Conservation (phyloP, 2,888 invertebrate species). For the Baronia brevicornis region DNA sequence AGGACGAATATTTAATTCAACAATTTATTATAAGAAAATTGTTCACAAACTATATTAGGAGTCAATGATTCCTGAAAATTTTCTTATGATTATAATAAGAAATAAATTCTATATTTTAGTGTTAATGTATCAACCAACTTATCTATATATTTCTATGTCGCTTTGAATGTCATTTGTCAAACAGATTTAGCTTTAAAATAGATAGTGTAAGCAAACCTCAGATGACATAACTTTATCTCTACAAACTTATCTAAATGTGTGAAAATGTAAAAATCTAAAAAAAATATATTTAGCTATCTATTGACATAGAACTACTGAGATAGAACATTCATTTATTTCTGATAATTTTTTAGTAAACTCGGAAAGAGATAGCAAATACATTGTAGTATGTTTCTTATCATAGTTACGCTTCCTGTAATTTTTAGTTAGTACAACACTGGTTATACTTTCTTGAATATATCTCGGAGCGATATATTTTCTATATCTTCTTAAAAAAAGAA, state of each 20-base stretch:
- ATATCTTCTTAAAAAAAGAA: too few species aligned
- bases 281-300: conserved; percentile 9
- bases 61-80: conserved; percentile 42
- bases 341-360: too few species aligned
- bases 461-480: too few species aligned
- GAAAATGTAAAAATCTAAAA: conserved; percentile 10
- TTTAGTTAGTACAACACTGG: too few species aligned
- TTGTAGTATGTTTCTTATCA: too few species aligned
- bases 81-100: conserved; percentile 73
- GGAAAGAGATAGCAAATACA: too few species aligned
- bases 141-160: conserved; percentile 64
- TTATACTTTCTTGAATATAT: too few species aligned
- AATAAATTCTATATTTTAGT: conserved; percentile 59
- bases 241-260: conserved; percentile 10
- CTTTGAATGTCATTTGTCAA: conserved; percentile 58
- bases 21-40: conserved; percentile 18
- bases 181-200: conserved; percentile 30
- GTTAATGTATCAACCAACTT: conserved; percentile 49
- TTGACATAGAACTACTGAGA: conserved; percentile 10
- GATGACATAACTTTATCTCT: conserved; percentile 13
- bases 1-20: too few species aligned
- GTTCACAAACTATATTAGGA: conserved; percentile 31
- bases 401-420: too few species aligned
- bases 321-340: too few species aligned
- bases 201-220: conserved; percentile 10